phyloP scores from a whole-genome alignment of 1,140 invertebrate species.

The Bactericera cockerelli region DNA sequence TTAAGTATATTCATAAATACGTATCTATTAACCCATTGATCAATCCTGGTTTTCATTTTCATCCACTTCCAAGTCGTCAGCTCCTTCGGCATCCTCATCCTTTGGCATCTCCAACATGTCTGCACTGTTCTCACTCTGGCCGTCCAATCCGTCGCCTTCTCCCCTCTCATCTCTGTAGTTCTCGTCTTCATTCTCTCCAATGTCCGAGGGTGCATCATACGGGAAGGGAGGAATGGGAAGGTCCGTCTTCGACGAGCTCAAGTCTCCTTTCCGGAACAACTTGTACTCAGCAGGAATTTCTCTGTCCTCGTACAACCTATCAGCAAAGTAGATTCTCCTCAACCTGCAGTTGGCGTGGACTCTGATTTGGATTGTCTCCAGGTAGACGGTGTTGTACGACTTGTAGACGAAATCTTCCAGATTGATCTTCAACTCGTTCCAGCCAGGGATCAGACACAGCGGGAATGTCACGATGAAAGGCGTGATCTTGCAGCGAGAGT shows the following conservation, averaged over 20 bases:
- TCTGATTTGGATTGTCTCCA: slow-evolving; percentile 10
- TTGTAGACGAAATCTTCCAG: slow-evolving; percentile 8
- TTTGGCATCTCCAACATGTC: too few relatives aligned
- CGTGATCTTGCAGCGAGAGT: neutral
- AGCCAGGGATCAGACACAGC: neutral
- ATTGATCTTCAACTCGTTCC: slow-evolving; percentile 2
- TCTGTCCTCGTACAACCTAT: neutral
- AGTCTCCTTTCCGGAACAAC: neutral
- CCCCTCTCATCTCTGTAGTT: neutral
- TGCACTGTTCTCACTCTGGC: too few relatives aligned
- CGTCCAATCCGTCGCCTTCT: too few relatives aligned
- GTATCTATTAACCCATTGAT: too few relatives aligned
- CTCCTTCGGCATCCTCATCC: too few relatives aligned
- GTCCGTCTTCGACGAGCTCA: neutral
- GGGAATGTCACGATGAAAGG: slow-evolving; percentile 4
- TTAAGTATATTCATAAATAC: too few relatives aligned
- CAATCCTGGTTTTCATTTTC: too few relatives aligned
- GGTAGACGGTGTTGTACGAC: slow-evolving; percentile 9
- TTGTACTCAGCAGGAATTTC: neutral
- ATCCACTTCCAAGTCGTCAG: too few relatives aligned
- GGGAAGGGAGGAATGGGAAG: too few relatives aligned
- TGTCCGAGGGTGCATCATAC: neutral
- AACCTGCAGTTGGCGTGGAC: slow-evolving; percentile 3
- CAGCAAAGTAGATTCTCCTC: neutral
- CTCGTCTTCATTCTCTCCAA: neutral